phyloP scores from a whole-genome alignment of 2,113 vertebrate genomes.

The Addax nasomaculatus region DNA sequence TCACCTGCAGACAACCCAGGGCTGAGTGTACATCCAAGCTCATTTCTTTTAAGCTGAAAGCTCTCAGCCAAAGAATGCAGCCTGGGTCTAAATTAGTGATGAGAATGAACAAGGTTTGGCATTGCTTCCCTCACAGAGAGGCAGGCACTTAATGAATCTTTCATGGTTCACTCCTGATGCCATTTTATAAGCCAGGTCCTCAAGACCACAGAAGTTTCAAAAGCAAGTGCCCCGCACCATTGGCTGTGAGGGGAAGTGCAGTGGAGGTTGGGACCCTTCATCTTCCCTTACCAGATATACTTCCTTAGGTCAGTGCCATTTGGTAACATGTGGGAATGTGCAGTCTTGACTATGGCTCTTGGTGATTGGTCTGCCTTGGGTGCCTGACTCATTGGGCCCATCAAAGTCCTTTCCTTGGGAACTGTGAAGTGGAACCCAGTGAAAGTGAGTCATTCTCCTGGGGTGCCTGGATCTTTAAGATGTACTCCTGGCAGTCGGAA shows the following conservation, averaged over 20 bases:
- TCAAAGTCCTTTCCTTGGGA: neutral
- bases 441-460: neutral
- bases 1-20: conserved; percentile 41
- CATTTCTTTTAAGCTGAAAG: conserved; percentile 9
- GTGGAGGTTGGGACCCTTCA: neutral
- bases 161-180: neutral
- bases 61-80: conserved; percentile 48
- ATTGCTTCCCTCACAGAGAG: neutral
- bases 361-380: neutral
- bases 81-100: conserved; percentile 52
- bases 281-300: neutral
- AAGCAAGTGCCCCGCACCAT: neutral
- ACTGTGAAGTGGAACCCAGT: neutral
- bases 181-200: neutral
- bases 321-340: neutral
- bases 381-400: neutral
- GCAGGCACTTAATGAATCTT: conserved; percentile 36
- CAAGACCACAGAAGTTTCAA: neutral
- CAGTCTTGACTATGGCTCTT: accelerated
- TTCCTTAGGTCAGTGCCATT: neutral
- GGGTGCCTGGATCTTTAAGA: neutral
- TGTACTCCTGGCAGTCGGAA: neutral
- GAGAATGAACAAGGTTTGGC: conserved; percentile 31
- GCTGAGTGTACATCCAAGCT: neutral
- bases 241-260: neutral